These are phyloP conservation scores for Hipposideros larvatus DNA, from an alignment of 2,797 vertebrate species.

Conservation along the genomic window DNA sequence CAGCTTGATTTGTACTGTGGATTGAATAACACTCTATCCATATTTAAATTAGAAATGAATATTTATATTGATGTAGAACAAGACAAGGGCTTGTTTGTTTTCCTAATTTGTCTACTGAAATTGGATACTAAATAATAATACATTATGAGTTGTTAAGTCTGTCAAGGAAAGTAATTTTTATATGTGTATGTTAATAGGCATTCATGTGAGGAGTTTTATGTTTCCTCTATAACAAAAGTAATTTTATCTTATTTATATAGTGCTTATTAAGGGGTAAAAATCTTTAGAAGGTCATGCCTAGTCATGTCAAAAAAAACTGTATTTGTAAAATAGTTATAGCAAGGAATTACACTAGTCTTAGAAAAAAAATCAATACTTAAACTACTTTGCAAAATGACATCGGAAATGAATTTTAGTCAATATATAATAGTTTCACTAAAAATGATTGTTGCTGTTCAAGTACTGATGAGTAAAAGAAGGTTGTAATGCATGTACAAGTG, in stretches of 20 bases:
- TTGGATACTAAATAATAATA: conserved; percentile 35
- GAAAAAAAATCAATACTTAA: conserved; percentile 11
- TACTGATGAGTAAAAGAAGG: not conserved
- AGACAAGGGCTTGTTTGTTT: not conserved
- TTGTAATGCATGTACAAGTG: not conserved
- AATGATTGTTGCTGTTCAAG: conserved; percentile 4
- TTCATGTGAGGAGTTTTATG: conserved; percentile 32
- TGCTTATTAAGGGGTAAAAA: conserved; percentile 6
- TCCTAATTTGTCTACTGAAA: conserved; percentile 18
- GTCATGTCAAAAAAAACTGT: conserved; percentile 39
- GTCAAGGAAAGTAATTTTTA: conserved; percentile 36
- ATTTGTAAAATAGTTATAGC: conserved; percentile 28
- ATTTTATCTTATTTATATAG: conserved; percentile 58
- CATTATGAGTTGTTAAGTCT: conserved; percentile 51
- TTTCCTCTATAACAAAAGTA: conserved; percentile 36
- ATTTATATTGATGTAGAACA: conserved; percentile 18
- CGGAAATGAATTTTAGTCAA: conserved; percentile 40
- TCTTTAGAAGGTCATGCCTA: not conserved
- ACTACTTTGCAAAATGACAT: conserved; percentile 9
- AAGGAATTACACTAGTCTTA: conserved; percentile 28
- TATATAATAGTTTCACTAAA: conserved; percentile 3
- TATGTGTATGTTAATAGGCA: conserved; percentile 12
- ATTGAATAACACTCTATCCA: conserved; percentile 21
- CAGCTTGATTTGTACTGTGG: not conserved
- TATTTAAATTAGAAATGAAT: conserved; percentile 29